phyloP scores from a whole-genome alignment of 2,888 invertebrate species.

The Dascillus cervinus region DNA sequence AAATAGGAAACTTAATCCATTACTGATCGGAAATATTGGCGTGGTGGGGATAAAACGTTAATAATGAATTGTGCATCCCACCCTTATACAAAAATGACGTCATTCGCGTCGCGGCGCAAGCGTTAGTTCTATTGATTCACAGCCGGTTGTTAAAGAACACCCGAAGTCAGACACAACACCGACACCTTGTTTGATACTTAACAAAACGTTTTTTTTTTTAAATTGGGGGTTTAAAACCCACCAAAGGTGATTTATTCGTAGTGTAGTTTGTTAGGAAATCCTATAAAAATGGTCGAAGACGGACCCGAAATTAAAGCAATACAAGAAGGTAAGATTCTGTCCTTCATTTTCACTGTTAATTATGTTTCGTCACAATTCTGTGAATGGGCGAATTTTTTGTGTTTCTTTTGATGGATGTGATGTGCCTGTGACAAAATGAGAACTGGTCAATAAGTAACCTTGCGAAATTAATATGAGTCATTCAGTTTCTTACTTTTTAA shows the following conservation, averaged over 20 bases:
- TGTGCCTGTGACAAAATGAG: no score
- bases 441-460: no score
- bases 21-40: no score
- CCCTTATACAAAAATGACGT: slow-evolving; percentile 18
- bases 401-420: no score
- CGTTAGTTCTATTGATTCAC: slow-evolving; percentile 24
- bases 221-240: slow-evolving; percentile 22
- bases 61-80: slow-evolving; percentile 9
- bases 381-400: no score
- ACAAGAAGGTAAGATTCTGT: slow-evolving; percentile 46
- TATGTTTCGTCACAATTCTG: no score
- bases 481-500: no score
- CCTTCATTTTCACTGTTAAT: no score
- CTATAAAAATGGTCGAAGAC: slow-evolving; percentile 45
- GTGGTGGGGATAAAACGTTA: no score
- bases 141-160: slow-evolving; percentile 19
- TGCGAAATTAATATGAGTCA: no score
- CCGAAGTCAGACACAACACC: slow-evolving; percentile 23
- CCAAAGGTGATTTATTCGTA: slow-evolving; percentile 7
- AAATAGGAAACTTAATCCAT: no score
- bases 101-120: slow-evolving; percentile 20
- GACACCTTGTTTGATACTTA: slow-evolving; percentile 17
- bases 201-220: slow-evolving; percentile 13
- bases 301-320: slow-evolving; percentile 54
- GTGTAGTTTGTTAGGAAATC: slow-evolving; percentile 14